Evolutionary conservation across 2,113 vertebrate species (phyloP).

Genomic region (Urocynchramus pylzowi): DNA sequence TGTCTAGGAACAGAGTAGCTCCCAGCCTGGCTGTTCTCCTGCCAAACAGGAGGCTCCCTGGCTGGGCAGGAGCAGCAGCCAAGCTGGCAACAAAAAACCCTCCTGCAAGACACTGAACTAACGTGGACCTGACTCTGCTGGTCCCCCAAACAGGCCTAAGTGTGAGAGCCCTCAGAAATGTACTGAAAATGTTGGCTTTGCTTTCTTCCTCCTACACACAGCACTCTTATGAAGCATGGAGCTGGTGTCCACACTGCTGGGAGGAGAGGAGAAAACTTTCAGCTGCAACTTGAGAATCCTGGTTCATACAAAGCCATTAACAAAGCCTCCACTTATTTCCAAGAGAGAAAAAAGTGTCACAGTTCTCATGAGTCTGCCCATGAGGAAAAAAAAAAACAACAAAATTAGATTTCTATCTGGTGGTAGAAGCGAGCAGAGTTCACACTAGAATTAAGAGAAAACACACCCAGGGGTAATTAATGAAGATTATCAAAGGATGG

Average conservation of each 20-base stretch:
- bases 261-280: background rate
- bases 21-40: background rate
- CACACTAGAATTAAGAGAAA: background rate
- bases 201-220: background rate
- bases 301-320: background rate
- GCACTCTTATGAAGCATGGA: background rate
- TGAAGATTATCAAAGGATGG: background rate
- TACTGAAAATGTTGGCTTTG: background rate
- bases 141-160: background rate
- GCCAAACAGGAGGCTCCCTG: background rate
- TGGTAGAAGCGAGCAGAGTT: background rate
- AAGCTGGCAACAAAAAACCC: background rate
- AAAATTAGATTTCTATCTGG: background rate
- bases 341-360: background rate
- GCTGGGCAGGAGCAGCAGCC: background rate
- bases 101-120: background rate
- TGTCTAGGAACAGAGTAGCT: constrained; percentile 2
- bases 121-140: background rate
- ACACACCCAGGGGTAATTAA: background rate
- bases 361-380: background rate
- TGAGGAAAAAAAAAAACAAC: background rate
- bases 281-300: background rate
- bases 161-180: background rate
- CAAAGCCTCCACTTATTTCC: background rate
- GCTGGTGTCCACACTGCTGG: background rate